Evolutionary conservation across 1,140 invertebrate genomes (phyloP), one percentile per base, ranked within the genome.

Genomic region (Cecropterus lyciades): DNA sequence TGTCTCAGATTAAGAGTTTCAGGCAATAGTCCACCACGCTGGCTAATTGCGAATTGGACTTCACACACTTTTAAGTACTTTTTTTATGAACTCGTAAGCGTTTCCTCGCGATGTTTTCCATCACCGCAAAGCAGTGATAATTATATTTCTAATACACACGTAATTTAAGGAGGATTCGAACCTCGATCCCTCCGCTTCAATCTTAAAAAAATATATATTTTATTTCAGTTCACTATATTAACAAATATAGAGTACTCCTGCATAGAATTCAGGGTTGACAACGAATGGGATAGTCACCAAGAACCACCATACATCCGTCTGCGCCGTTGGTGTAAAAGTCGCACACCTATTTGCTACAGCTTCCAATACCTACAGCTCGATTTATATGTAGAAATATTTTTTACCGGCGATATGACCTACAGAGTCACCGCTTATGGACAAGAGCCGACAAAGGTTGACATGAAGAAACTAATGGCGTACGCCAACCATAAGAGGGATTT

Each of bases 171-270:
- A n/a, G n/a, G n/a, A n/a, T n/a, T n/a, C n/a, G n/a, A n/a, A n/a
- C n/a, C n/a, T n/a, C n/a, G n/a, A n/a, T n/a, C n/a, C n/a, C n/a
- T n/a, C n/a, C n/a, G n/a, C n/a, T n/a, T n/a, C n/a, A n/a, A n/a
- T 20, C 20, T 5, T 20, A 20, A 20, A 20, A 5, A 2, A 20
- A 20, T 20, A 20, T 20, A 37, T 3, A 37, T 20, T 20, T 11
- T 9, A 14, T 9, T 15, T 10, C 62, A 72, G 70, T 72, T 72
- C 33, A 72, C 66, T 57, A 51, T 72, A 30, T 43, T 72, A 45
- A 43, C 70, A 9, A 66, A 68, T 9, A 30, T 46, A 9, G 70
- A 72, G 10, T 69, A 72, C 14, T 69, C 66, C 14, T 72, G 70
- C 49, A 24, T 69, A 3, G 33, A 69, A 0, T 72, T 72, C 51